These are phyloP conservation scores for Stegana nigrithorax DNA, from an alignment of 2,888 invertebrate genomes.

Conservation along the genomic window DNA sequence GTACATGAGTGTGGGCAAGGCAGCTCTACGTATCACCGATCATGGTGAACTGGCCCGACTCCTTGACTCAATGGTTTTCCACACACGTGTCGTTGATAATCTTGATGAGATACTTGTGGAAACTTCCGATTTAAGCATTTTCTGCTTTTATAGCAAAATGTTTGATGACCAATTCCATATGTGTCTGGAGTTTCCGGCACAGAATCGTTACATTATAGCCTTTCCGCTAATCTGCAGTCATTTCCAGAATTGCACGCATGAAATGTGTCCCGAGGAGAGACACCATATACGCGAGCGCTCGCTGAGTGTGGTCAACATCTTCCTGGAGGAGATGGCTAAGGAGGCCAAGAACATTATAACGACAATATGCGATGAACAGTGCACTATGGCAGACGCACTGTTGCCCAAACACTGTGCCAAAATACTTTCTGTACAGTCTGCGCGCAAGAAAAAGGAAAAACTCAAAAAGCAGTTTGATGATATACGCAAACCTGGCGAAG, in stretches of 20 bases:
- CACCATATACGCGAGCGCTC: constrained; percentile 96
- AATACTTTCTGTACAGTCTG: constrained; percentile 86
- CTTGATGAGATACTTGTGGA: constrained; percentile 97
- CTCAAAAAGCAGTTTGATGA: constrained; percentile 88
- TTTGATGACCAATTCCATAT: constrained; percentile 99
- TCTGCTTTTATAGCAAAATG: constrained; percentile 96
- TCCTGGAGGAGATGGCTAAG: constrained; percentile 98
- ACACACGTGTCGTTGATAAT: constrained; percentile 98
- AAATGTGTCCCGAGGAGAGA: constrained; percentile 97
- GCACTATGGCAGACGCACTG: constrained; percentile 94
- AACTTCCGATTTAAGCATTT: constrained; percentile 96
- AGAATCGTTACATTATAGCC: constrained; percentile 96
- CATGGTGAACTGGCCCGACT: constrained; percentile 89
- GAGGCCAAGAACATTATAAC: constrained; percentile 99
- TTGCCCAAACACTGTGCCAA: constrained; percentile 96
- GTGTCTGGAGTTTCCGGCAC: constrained; percentile 98
- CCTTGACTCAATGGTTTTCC: constrained; percentile 95
- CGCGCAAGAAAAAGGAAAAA: constrained; percentile 88
- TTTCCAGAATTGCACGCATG: constrained; percentile 97
- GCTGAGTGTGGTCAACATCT: constrained; percentile 95
- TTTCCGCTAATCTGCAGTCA: constrained; percentile 98
- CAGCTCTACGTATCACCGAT: constrained; percentile 82
- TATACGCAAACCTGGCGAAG: constrained; percentile 92
- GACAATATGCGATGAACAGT: constrained; percentile 98
- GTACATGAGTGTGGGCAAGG: constrained; percentile 87